Percentiles rank a stretch among this genome's conserved stretches.
Conservation (phyloP, 2,113 vertebrate species). For the Oriolus oriolus region DNA sequence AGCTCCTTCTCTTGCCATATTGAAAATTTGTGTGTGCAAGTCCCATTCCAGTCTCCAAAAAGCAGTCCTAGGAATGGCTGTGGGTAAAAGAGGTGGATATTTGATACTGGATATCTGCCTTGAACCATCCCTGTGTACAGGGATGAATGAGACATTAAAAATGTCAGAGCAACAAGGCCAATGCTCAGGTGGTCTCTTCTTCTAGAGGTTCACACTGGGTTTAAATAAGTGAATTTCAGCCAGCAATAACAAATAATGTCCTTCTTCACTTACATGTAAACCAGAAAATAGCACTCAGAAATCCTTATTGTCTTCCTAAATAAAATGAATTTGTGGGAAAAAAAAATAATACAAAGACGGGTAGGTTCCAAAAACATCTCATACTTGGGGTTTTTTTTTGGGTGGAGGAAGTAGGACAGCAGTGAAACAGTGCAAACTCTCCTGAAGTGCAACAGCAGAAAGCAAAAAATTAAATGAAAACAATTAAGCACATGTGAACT, state of each 20-base stretch:
- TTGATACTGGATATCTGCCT: no score
- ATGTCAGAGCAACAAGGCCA: not conserved
- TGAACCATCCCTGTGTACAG: not conserved
- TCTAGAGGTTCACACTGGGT: not conserved
- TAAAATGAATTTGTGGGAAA: not conserved
- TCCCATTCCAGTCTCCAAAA: not conserved
- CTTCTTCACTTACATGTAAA: not conserved
- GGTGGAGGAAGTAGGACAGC: not conserved
- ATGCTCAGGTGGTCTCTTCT: not conserved
- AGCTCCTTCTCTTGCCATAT: not conserved
- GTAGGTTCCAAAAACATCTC: not conserved
- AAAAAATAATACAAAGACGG: not conserved
- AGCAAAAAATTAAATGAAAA: not conserved
- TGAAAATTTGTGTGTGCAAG: not conserved
- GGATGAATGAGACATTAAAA: not conserved
- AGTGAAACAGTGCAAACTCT: not conserved
- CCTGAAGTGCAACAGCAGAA: not conserved
- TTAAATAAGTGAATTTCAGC: not conserved
- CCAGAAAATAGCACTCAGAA: not conserved
- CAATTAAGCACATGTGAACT: not conserved
- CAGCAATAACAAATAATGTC: not conserved
- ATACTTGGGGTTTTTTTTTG: accelerated
- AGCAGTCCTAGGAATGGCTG: not conserved
- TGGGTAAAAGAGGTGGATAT: not conserved
- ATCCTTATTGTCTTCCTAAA: not conserved